These are phyloP conservation scores for Kryptolebias ocellatus DNA, from an alignment of 2,797 vertebrate genomes.

Conservation along the genomic window DNA sequence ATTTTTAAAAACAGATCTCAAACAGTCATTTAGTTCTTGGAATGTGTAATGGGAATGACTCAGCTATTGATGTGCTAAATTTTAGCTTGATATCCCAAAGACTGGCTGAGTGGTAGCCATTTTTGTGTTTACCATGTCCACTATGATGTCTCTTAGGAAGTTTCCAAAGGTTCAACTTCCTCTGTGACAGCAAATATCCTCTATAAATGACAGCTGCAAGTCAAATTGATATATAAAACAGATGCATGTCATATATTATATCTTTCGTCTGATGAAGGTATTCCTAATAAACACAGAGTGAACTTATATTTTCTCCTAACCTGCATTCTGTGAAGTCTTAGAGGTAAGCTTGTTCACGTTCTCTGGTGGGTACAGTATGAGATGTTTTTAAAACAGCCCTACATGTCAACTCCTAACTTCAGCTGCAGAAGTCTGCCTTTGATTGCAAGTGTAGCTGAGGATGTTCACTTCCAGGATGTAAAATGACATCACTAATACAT, in stretches of 20 bases:
- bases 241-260: neutral
- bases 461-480: too few species aligned
- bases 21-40: too few species aligned
- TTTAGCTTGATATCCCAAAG: too few species aligned
- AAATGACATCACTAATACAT: too few species aligned
- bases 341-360: slow-evolving; percentile 25
- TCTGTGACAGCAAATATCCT: slow-evolving; percentile 13
- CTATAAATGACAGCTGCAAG: slow-evolving; percentile 16
- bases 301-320: slow-evolving; percentile 3
- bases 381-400: slow-evolving; percentile 32
- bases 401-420: slow-evolving; percentile 38
- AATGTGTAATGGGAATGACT: too few species aligned
- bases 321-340: slow-evolving; percentile 43
- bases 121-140: too few species aligned
- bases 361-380: slow-evolving; percentile 22
- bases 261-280: neutral
- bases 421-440: slow-evolving; percentile 32
- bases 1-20: too few species aligned
- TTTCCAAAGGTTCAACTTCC: slow-evolving; percentile 16
- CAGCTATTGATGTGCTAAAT: too few species aligned
- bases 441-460: neutral
- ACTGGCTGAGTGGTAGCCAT: too few species aligned
- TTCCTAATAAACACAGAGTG: neutral
- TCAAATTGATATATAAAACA: slow-evolving; percentile 3
- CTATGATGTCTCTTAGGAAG: neutral